Conservation (phyloP, 1,140 invertebrate species). For the Berghia stephanieae region DNA sequence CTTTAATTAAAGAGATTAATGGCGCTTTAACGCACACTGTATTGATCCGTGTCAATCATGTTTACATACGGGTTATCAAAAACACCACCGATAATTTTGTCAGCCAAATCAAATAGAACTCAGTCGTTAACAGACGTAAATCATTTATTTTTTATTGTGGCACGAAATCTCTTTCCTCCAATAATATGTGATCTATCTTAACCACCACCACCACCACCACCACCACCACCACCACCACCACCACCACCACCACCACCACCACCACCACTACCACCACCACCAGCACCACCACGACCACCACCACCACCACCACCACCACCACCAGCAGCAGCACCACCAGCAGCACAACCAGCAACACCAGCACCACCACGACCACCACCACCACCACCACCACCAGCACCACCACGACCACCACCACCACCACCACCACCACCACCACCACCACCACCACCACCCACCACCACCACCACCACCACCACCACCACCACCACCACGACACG, state of each 20-base stretch:
- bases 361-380: background rate
- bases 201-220: background rate
- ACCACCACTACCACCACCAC: conserved; percentile 1
- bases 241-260: background rate
- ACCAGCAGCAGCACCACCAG: background rate
- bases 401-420: background rate
- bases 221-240: background rate
- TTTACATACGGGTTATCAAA: too few relatives aligned
- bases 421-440: background rate
- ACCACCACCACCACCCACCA: too few relatives aligned
- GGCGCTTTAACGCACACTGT: too few relatives aligned
- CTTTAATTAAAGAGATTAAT: too few relatives aligned
- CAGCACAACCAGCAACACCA: background rate
- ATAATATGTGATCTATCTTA: too few relatives aligned
- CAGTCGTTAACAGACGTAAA: too few relatives aligned
- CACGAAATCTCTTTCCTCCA: too few relatives aligned
- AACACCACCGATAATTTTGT: too few relatives aligned
- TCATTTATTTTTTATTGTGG: too few relatives aligned
- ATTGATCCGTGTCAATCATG: too few relatives aligned
- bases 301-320: background rate
- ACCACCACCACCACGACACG: conserved; percentile 1
- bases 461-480: background rate
- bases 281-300: background rate
- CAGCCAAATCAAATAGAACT: too few relatives aligned
- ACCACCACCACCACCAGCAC: background rate